Percentiles rank a stretch among this genome's conserved stretches.
Evolutionary conservation across 2,888 invertebrate species (phyloP).

Genomic region (Diloba caeruleocephala): DNA sequence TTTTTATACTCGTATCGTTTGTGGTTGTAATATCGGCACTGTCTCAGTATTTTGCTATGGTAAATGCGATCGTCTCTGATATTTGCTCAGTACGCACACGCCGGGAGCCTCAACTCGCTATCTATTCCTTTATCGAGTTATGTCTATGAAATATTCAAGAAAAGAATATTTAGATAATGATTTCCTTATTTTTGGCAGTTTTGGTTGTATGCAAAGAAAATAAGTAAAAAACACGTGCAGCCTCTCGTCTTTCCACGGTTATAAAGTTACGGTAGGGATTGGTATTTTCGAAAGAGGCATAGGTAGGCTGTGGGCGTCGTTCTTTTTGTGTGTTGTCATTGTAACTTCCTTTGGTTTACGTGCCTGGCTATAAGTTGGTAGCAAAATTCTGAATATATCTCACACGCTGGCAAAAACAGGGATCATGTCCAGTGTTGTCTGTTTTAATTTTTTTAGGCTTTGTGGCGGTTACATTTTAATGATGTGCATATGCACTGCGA

Average conservation of each 20-base stretch:
- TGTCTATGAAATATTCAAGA: conserved; percentile 36
- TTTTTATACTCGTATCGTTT: conserved; percentile 4
- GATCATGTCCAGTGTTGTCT: not conserved
- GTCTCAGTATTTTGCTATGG: conserved; percentile 25
- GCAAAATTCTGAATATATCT: conserved; percentile 2
- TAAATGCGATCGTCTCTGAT: conserved; percentile 24
- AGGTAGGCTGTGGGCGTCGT: conserved; percentile 2
- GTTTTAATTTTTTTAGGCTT: not conserved
- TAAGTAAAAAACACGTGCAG: conserved; percentile 1
- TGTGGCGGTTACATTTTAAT: no score
- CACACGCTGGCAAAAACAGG: not conserved
- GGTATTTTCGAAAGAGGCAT: not conserved
- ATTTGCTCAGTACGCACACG: conserved; percentile 25
- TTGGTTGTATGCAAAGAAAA: conserved; percentile 6
- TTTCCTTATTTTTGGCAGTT: conserved; percentile 19
- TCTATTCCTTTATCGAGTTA: conserved; percentile 42
- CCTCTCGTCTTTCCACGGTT: not conserved
- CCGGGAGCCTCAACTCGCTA: conserved; percentile 34
- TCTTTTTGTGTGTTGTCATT: conserved; percentile 11
- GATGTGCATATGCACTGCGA: no score
- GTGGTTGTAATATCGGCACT: conserved; percentile 5
- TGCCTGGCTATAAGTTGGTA: conserved; percentile 11
- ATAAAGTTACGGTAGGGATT: conserved; percentile 19
- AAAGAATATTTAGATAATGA: conserved; percentile 44
- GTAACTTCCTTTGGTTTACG: conserved; percentile 14